Conservation (phyloP, 2,113 vertebrate genomes). For the Campylomormyrus numenius region DNA sequence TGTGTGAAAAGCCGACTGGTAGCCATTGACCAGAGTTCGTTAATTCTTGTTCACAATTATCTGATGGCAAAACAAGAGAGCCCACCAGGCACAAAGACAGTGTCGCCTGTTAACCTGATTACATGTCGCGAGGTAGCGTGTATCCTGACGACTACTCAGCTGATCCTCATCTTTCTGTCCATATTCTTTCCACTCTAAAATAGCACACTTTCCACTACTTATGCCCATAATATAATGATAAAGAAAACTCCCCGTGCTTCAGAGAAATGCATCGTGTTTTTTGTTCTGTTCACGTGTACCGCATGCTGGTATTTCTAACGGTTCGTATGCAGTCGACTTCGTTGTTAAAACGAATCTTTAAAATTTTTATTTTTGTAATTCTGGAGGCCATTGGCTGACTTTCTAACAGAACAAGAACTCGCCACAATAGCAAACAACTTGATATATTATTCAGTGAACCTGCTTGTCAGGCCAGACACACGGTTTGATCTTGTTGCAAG, state of each 20-base stretch:
- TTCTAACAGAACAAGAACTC: conserved; percentile 5
- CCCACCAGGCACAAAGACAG: conserved; percentile 32
- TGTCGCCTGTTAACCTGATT: conserved; percentile 39
- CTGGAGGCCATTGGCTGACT: background rate
- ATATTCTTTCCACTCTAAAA: background rate
- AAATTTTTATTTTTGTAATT: background rate
- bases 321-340: background rate
- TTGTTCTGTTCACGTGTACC: background rate
- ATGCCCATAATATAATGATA: background rate
- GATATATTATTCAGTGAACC: conserved; percentile 36
- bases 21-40: conserved; percentile 38
- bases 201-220: background rate
- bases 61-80: conserved; percentile 31
- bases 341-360: background rate
- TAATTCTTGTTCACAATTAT: conserved; percentile 36
- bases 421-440: conserved; percentile 24
- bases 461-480: conserved; percentile 17
- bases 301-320: background rate
- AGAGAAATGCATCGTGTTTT: background rate
- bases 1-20: conserved; percentile 44
- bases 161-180: background rate
- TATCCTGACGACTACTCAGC: background rate
- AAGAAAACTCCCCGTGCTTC: background rate
- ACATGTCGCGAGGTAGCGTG: conserved; percentile 23
- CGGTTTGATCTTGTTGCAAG: conserved; percentile 6